Evolutionary conservation across 2,888 invertebrate species (phyloP), one percentile per base, ranked within the genome.

Genomic region (Lasioglossum oenotherae): DNA sequence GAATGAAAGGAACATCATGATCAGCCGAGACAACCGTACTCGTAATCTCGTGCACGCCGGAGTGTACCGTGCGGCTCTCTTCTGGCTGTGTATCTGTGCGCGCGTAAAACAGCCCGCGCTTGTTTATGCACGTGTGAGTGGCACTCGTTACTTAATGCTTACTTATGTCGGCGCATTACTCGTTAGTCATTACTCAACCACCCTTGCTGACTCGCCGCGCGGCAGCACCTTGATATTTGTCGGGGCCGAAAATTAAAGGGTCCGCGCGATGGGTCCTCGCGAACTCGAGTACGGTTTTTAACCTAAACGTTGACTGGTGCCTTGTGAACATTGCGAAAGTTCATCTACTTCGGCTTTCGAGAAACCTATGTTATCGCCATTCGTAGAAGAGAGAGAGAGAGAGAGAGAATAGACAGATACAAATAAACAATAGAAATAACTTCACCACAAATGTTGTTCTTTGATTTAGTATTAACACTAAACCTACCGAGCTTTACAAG

Each of bases 81-180:
- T 8, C 38, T 53, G 67, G 8, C 16, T 41, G 23, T 69, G 69
- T 38, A 1, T 69, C 16, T 16, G 67, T 67, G 35, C 67, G 35
- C 67, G 35, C 19, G 67, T 35, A 35, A 27, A 60, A 35, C 67
- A 31, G 38, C 69, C 23, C 38, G 19, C 69, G 69, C 69, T 67
- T 67, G 76, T n/a, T 69, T 82, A 78, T 60, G 89, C 80, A 69
- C 77, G 78, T 84, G 87, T 79, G 84, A 89, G 88, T 88, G 89
- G 76, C 91, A 89, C 86, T 90, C 90, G 90, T 91, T 92, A 89
- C 89, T 92, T 92, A 91, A 91, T 90, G 89, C 90, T 88, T 91
- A 91, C 90, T 92, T 92, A 88, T 80, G 85, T 86, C 84, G 87
- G 85, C 84, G 86, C 89, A 87, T 89, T 88, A 90, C 92, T 90